phyloP scores from a whole-genome alignment of 2,797 vertebrate species.

The Salarias fasciatus region DNA sequence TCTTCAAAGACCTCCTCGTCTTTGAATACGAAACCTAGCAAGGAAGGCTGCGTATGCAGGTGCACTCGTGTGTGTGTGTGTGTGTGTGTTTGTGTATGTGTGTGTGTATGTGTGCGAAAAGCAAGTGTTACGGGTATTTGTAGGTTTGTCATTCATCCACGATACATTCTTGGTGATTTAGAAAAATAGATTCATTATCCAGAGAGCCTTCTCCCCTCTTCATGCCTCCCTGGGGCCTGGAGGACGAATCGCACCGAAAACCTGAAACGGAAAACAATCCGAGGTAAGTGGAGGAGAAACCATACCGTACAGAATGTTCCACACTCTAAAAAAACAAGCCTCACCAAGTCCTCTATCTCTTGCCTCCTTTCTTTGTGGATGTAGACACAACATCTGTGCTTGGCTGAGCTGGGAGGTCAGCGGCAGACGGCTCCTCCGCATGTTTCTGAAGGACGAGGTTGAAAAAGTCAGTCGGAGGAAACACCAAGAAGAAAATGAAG shows the following conservation, averaged over 20 bases:
- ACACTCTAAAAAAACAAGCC: slow-evolving; percentile 1
- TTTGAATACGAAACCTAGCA: slow-evolving; percentile 40
- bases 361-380: slow-evolving; percentile 70
- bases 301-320: no score
- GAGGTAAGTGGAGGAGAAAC: neutral
- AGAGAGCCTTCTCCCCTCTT: slow-evolving; percentile 62
- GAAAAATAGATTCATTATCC: slow-evolving; percentile 68
- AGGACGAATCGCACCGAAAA: slow-evolving; percentile 32
- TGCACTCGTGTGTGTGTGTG: slow-evolving; percentile 1
- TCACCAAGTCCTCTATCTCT: slow-evolving; percentile 71
- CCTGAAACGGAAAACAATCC: slow-evolving; percentile 61
- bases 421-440: slow-evolving; percentile 54
- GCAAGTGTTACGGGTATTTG: slow-evolving; percentile 14
- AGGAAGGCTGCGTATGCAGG: slow-evolving; percentile 43
- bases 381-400: slow-evolving; percentile 74
- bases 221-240: slow-evolving; percentile 36
- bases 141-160: slow-evolving; percentile 49
- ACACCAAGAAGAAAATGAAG: no score
- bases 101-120: slow-evolving; percentile 32
- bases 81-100: slow-evolving; percentile 22
- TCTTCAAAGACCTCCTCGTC: slow-evolving; percentile 19
- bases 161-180: slow-evolving; percentile 66
- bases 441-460: slow-evolving; percentile 22
- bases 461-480: no score
- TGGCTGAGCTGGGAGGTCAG: slow-evolving; percentile 55